A percentile compares a stretch with the other conserved stretches of the same genome.
Evolutionary conservation across 35 echinoderm and acorn worm species (phyloP).

Genomic region (Lytechinus variegatus): DNA sequence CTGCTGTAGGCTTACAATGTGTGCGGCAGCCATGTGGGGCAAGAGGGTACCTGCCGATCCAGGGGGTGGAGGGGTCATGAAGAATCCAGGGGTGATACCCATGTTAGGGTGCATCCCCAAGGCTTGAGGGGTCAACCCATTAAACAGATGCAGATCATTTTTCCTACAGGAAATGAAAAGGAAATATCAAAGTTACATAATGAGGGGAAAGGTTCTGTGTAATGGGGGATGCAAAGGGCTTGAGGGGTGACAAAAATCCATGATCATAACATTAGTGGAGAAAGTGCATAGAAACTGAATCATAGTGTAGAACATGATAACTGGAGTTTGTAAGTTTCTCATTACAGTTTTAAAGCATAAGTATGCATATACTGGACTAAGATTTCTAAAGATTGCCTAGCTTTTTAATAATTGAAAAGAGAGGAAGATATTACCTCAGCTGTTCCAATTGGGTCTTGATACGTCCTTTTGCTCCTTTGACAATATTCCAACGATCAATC

Average conservation of each 20-base stretch:
- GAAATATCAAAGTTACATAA: background rate
- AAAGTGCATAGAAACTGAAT: too few relatives aligned
- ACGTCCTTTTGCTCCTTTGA: constrained; percentile 81
- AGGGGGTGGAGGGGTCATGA: constrained; percentile 59
- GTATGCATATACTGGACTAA: too few relatives aligned
- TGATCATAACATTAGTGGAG: too few relatives aligned
- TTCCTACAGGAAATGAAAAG: background rate
- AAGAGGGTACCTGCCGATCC: background rate
- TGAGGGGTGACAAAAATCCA: too few relatives aligned
- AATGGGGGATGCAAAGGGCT: too few relatives aligned
- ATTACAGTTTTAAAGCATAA: too few relatives aligned
- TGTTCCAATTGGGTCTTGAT: constrained; percentile 86
- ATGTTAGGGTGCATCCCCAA: constrained; percentile 51
- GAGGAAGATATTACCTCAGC: constrained; percentile 66
- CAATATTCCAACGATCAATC: constrained; percentile 86
- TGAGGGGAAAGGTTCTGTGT: background rate
- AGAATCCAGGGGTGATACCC: background rate
- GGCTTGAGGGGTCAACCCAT: constrained; percentile 51
- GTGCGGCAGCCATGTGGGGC: constrained; percentile 29
- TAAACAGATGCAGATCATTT: constrained; percentile 57
- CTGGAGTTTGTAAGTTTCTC: too few relatives aligned
- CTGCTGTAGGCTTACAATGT: background rate
- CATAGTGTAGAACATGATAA: too few relatives aligned
- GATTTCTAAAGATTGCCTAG: too few relatives aligned
- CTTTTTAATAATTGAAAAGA: background rate